Conservation (phyloP, 2,113 vertebrate species). For the Chaetops frenatus region DNA sequence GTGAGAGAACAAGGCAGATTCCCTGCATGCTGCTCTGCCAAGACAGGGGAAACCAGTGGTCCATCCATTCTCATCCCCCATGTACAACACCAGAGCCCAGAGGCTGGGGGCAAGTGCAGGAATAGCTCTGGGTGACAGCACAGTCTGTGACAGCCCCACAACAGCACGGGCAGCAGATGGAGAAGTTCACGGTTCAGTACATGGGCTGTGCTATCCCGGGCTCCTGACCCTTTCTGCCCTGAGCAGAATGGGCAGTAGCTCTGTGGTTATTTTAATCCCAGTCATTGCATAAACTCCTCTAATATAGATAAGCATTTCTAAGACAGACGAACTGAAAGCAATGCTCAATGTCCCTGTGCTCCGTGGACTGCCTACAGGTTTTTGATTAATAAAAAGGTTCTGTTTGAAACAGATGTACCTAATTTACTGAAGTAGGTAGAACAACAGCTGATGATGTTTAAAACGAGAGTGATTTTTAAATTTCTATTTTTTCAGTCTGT, state of each 20-base stretch:
- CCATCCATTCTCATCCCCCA: accelerated
- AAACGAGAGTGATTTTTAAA: background rate
- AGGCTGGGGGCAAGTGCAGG: background rate
- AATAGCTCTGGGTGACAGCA: background rate
- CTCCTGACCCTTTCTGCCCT: background rate
- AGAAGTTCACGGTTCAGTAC: accelerated
- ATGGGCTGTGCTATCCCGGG: accelerated
- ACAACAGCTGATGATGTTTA: background rate
- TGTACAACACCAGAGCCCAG: background rate
- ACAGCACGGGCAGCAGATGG: background rate
- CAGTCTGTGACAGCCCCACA: background rate
- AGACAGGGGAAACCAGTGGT: background rate
- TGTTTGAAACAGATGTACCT: background rate
- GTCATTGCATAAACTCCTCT: background rate
- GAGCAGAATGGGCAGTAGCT: background rate
- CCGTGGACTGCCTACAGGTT: background rate
- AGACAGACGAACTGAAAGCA: background rate
- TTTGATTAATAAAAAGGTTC: background rate
- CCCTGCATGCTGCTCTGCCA: background rate
- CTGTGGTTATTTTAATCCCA: background rate
- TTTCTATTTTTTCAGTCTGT: background rate
- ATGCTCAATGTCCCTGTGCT: background rate
- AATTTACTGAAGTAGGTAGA: background rate
- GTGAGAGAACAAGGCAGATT: background rate
- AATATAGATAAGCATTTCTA: constrained; percentile 3